Conservation (phyloP, 1,140 invertebrate species). For the Zaprionus tsacasi region DNA sequence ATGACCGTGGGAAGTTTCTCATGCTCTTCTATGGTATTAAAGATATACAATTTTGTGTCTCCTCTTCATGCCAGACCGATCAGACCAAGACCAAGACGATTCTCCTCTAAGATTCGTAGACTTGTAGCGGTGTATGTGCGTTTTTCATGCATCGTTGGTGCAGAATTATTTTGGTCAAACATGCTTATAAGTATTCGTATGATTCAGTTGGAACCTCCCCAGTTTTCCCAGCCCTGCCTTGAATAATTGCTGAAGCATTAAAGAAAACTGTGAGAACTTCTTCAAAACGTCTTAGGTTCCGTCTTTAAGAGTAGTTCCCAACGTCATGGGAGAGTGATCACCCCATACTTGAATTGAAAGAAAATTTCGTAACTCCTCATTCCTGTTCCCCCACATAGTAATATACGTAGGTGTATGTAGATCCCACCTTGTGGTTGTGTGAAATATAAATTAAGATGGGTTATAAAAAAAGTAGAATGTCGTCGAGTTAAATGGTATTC, state of each 20-base stretch:
- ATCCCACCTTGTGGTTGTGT: neutral
- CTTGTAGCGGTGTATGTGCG: slow-evolving; percentile 12
- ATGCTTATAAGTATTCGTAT: slow-evolving; percentile 41
- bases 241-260: slow-evolving; percentile 62
- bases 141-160: slow-evolving; percentile 50
- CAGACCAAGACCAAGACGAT: neutral
- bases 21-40: slow-evolving; percentile 24
- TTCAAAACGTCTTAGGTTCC: slow-evolving; percentile 44
- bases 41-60: slow-evolving; percentile 20
- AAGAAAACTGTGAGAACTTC: slow-evolving; percentile 63
- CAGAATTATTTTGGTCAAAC: slow-evolving; percentile 40
- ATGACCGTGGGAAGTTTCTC: slow-evolving; percentile 50
- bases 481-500: neutral
- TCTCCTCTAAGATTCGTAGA: slow-evolving; percentile 22
- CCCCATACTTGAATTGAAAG: slow-evolving; percentile 34
- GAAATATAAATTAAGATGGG: slow-evolving; percentile 1
- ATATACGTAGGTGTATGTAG: neutral
- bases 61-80: neutral
- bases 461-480: neutral
- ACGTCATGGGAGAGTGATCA: slow-evolving; percentile 68
- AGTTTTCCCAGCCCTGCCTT: slow-evolving; percentile 47
- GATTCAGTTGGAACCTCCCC: slow-evolving; percentile 25
- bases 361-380: slow-evolving; percentile 29
- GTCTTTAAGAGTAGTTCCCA: slow-evolving; percentile 55
- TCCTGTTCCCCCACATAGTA: slow-evolving; percentile 1